Base-by-base conservation (phyloP, 2,797 vertebrate species). In the Hapalemur alaotrensis region DNA sequence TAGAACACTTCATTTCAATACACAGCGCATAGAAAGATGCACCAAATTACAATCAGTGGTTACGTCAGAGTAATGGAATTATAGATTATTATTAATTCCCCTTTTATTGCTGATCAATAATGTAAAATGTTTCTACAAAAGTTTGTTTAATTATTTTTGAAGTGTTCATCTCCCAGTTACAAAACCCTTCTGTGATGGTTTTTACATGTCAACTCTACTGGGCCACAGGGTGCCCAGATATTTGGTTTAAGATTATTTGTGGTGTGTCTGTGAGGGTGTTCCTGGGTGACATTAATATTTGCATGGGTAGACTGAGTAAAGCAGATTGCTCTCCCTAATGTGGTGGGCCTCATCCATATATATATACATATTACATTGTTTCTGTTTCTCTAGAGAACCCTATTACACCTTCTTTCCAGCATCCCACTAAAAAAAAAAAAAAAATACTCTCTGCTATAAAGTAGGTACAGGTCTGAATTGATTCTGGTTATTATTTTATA, bases 401-500 rank as follows among this genome's bases (percentile, higher is more conserved):
- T 46, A 80, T 38, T 54, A 32, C 1, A 57, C 4, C 38, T 61
- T 69, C 23, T 52, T 72, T 85, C 96, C 92, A 97, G 97, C 96
- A 97, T 80, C 93, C 96, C 94, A 98, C 97, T 92, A 13, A 65
- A 8, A 48, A 5, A 59, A 1, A 30, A n/a, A n/a, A 20, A 22
- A 92, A 25, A 30, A 17, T 22, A 48, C 10, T 43, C 54, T 76
- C 9, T 92, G 13, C 72, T 78, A 78, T 70, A 54, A 83, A 57
- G 57, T 25, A 65, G n/a, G 3, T 94, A 61, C 59, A 91, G 41
- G 57, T 73, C 85, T 97, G 89, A 98, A 98, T 93, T 93, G 95
- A 96, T 93, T 96, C 41, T 25, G 82, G 86, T 95, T 97, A 91
- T 95, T 98, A 95, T 98, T 97, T 98, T 98, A 97, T 97, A 98